Conservation (phyloP, 2,113 vertebrate genomes). For the Circaetus gallicus region DNA sequence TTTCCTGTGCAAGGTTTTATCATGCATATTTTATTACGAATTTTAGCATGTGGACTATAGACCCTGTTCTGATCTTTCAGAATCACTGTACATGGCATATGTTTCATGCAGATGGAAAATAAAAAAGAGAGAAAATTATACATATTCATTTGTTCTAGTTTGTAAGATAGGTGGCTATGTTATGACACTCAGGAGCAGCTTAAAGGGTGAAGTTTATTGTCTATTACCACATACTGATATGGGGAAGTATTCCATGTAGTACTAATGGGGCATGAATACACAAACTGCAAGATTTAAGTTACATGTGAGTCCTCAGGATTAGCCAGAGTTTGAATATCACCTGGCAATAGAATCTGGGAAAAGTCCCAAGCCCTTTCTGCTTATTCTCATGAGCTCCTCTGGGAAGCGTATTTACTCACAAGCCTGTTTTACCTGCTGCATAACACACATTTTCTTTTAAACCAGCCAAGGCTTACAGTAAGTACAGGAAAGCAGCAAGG, state of each 20-base stretch:
- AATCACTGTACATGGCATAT: slow-evolving; percentile 44
- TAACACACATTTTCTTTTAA: background rate
- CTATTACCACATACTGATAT: background rate
- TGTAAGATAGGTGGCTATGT: slow-evolving; percentile 1
- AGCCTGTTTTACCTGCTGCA: background rate
- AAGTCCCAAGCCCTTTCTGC: background rate
- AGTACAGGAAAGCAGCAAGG: background rate
- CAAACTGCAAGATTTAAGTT: background rate
- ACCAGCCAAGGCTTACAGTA: background rate
- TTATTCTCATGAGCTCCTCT: background rate
- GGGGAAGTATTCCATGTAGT: background rate
- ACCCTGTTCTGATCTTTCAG: slow-evolving; percentile 54
- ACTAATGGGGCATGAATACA: background rate
- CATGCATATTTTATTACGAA: slow-evolving; percentile 55
- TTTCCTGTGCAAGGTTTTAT: slow-evolving; percentile 51
- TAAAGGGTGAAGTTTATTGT: background rate
- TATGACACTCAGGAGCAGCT: background rate
- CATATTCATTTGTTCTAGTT: slow-evolving; percentile 51
- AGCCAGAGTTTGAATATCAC: background rate
- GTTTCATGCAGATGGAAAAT: slow-evolving; percentile 63
- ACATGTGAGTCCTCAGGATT: background rate
- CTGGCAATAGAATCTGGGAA: background rate
- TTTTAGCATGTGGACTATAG: slow-evolving; percentile 48
- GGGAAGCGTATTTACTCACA: background rate
- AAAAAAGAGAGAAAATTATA: slow-evolving; percentile 29